Conservation (phyloP, 2,888 invertebrate species). For the Piscicola geometra region DNA sequence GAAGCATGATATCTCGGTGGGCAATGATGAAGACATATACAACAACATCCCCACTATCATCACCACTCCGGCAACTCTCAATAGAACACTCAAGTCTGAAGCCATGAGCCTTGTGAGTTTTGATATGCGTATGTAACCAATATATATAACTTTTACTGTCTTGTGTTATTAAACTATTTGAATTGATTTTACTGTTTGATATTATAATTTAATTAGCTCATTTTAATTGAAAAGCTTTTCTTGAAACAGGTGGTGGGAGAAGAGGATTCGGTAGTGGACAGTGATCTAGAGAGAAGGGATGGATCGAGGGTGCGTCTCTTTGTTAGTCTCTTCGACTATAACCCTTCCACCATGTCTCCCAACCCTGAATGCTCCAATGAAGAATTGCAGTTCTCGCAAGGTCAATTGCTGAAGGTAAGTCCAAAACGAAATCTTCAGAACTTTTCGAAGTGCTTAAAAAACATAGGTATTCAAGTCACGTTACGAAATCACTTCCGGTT, state of each 20-base stretch:
- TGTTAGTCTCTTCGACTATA: conserved; percentile 94
- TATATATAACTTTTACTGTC: too few relatives aligned
- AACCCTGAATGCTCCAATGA: conserved; percentile 97
- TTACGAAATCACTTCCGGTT: not conserved
- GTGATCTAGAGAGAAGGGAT: conserved; percentile 25
- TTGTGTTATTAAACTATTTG: too few relatives aligned
- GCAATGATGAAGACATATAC: conserved; percentile 11
- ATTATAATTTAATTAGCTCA: not conserved
- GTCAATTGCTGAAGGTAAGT: conserved; percentile 86
- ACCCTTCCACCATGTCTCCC: conserved; percentile 95
- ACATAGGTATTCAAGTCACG: not conserved
- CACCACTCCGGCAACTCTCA: conserved; percentile 1
- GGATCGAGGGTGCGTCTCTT: conserved; percentile 60
- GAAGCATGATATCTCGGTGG: not conserved
- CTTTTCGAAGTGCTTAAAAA: not conserved
- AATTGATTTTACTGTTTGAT: too few relatives aligned
- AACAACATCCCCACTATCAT: conserved; percentile 16
- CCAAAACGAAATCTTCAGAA: not conserved
- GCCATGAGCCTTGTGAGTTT: conserved; percentile 1
- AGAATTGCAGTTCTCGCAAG: conserved; percentile 92
- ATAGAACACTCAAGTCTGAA: not conserved
- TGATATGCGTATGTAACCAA: too few relatives aligned
- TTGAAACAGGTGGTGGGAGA: conserved; percentile 8
- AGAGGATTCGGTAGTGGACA: conserved; percentile 25
- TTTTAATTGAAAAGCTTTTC: not conserved